Base-by-base conservation (phyloP, 2,888 invertebrate species). In the Epirrhoe alternata region DNA sequence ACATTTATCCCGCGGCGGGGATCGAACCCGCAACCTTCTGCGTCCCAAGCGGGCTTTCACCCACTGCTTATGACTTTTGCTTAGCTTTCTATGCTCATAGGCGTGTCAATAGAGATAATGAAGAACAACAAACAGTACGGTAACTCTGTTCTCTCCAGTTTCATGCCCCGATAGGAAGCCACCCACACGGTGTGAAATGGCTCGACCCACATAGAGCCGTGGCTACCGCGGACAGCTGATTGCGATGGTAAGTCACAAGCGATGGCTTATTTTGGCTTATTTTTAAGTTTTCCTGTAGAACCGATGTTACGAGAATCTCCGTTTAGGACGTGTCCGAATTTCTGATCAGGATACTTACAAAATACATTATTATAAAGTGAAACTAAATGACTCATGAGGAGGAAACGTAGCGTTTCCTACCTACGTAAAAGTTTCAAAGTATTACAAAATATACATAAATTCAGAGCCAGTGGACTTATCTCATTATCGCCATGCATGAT, bases 151-250 rank as follows among this genome's bases (percentile, higher is more conserved):
- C 30, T 30, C 16, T 54, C n/a, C n/a, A 51, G 53, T 51, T 62
- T 51, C 59, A 62, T 35, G 56, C 38, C 60, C 54, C 59, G 63
- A 72, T 69, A 71, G 64, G 66, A 63, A 69, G 59, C 68, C 51
- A 55, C 67, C 55, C 70, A 66, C 73, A 62, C 68, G 45, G 58
- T 59, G 59, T 61, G 64, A 67, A 71, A 70, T 61, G 61, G 59
- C 49, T 57, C 66, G 66, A 70, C 63, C 68, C 57, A 70, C 66
- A 68, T 68, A 45, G 12, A 55, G 59, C 61, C 35, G 63, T 66
- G 62, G 24, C 58, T 64, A 64, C 55, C 49, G 59, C 67, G 50
- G 67, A 68, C 65, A 71, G 45, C 57, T 62, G 69, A 67, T 66
- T 56, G 51, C 45, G 51, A 53, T 54, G 66, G 65, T 64, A 68